These are phyloP conservation scores for Sphaeramia orbicularis DNA, from an alignment of 2,797 vertebrate genomes.

Conservation along the genomic window DNA sequence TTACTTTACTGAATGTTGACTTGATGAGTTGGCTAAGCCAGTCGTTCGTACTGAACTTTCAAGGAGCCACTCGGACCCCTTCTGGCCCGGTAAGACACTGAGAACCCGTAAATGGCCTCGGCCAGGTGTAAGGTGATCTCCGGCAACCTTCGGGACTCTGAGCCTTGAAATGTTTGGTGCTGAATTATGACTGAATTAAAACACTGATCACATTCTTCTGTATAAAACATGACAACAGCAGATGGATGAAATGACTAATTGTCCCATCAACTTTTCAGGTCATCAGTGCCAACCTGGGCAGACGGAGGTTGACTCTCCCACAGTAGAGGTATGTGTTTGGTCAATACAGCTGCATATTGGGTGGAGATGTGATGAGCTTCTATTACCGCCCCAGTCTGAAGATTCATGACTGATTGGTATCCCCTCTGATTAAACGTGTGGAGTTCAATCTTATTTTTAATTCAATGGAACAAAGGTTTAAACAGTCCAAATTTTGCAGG, in stretches of 20 bases:
- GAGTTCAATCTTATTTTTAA: too few species aligned
- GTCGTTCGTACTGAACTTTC: not conserved
- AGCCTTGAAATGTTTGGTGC: not conserved
- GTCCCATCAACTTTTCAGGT: too few species aligned
- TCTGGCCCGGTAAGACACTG: conserved; percentile 2
- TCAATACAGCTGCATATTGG: not conserved
- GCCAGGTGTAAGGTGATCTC: conserved; percentile 8
- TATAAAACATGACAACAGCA: too few species aligned
- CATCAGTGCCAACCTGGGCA: too few species aligned
- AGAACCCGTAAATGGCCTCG: not conserved
- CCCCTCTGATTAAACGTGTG: conserved; percentile 61
- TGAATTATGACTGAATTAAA: not conserved
- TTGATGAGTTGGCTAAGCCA: not conserved
- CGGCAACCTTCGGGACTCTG: not conserved
- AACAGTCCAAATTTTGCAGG: too few species aligned
- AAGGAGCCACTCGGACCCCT: too few species aligned
- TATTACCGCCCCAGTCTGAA: conserved; percentile 84
- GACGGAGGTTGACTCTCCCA: too few species aligned
- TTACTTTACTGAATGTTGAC: not conserved
- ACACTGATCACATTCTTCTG: not conserved
- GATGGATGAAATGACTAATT: too few species aligned
- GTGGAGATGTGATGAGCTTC: conserved; percentile 53
- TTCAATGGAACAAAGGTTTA: too few species aligned
- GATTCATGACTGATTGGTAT: conserved; percentile 82
- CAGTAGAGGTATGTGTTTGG: too few species aligned